Conservation (phyloP, 1,140 invertebrate species). For the Plectrocnemia conspersa region DNA sequence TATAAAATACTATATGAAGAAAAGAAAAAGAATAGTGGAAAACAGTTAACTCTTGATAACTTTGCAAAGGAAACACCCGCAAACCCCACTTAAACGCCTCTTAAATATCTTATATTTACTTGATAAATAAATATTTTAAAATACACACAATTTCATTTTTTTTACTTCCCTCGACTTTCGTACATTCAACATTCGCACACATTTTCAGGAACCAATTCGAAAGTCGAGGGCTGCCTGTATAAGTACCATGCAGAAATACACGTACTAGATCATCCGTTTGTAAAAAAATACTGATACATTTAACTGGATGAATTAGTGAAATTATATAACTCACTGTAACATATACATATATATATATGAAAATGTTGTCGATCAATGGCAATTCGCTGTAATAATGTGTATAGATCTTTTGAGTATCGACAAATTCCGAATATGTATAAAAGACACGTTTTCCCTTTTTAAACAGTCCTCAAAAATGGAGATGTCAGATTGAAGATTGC, state of each 20-base stretch:
- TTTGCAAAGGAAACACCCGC: too few relatives aligned
- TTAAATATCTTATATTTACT: too few relatives aligned
- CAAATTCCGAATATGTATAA: background rate
- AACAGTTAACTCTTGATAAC: too few relatives aligned
- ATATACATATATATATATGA: background rate
- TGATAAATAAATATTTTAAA: too few relatives aligned
- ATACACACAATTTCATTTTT: too few relatives aligned
- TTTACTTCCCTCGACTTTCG: too few relatives aligned
- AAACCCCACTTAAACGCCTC: too few relatives aligned
- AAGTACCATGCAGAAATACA: background rate
- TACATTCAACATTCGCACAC: too few relatives aligned
- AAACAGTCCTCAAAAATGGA: constrained; percentile 1
- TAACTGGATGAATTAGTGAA: background rate
- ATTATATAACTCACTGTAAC: background rate
- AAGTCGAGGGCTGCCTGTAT: too few relatives aligned
- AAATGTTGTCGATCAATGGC: constrained; percentile 4
- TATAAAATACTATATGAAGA: too few relatives aligned
- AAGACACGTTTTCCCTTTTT: constrained; percentile 14
- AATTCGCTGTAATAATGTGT: background rate
- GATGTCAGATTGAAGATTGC: background rate
- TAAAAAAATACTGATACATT: background rate
- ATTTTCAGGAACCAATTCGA: too few relatives aligned
- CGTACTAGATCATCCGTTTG: background rate
- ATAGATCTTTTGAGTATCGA: background rate
- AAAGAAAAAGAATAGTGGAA: too few relatives aligned